Evolutionary conservation across 2,113 vertebrate species (phyloP).

Genomic region (Syngnathus typhle): DNA sequence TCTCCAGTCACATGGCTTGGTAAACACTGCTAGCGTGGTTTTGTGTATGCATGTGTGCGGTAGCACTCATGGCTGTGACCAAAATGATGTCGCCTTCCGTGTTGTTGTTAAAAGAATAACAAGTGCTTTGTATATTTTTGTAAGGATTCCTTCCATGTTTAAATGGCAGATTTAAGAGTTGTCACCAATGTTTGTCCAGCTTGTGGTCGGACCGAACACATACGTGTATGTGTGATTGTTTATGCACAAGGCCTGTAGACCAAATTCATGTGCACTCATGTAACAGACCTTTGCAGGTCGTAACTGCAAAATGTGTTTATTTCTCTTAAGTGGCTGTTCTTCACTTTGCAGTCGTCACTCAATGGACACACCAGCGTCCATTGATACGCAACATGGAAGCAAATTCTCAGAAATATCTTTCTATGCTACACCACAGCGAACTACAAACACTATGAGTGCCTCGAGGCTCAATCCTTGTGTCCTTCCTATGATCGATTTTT

Average conservation of each 20-base stretch:
- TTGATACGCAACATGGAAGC: neutral
- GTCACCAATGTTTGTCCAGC: slow-evolving; percentile 45
- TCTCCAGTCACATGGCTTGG: slow-evolving; percentile 55
- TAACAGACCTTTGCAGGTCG: slow-evolving; percentile 7
- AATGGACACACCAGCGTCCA: neutral
- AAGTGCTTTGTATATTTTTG: slow-evolving; percentile 48
- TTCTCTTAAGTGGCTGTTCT: too few species aligned
- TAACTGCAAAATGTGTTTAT: too few species aligned
- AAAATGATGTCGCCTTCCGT: slow-evolving; percentile 13
- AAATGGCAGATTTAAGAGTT: slow-evolving; percentile 32
- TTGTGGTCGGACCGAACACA: slow-evolving; percentile 31
- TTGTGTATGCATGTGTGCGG: slow-evolving; percentile 14
- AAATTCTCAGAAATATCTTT: neutral
- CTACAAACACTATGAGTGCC: neutral
- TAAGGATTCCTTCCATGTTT: slow-evolving; percentile 51
- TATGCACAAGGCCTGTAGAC: neutral
- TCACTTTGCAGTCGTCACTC: neutral
- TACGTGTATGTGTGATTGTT: slow-evolving; percentile 6
- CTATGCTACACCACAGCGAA: too few species aligned
- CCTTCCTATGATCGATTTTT: too few species aligned
- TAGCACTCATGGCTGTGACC: slow-evolving; percentile 21
- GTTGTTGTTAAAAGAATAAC: slow-evolving; percentile 33
- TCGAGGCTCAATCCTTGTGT: too few species aligned
- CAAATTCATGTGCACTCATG: neutral
- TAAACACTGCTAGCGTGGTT: slow-evolving; percentile 51